Conservation (phyloP, 2,888 invertebrate species). For the Allacma fusca region DNA sequence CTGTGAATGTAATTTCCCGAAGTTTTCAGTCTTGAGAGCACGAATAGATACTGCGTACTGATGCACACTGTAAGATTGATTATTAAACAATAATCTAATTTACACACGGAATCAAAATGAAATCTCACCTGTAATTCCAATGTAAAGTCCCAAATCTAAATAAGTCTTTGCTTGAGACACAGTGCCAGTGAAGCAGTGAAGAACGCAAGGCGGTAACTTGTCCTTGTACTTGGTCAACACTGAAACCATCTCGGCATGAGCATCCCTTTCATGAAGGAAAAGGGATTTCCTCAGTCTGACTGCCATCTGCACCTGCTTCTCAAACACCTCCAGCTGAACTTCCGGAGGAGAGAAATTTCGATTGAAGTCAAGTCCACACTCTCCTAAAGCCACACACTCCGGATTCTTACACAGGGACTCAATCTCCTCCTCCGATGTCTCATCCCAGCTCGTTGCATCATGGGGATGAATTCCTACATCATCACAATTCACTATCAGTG, state of each 20-base stretch:
- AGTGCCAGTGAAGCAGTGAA: constrained; percentile 92
- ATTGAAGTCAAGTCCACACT: constrained; percentile 93
- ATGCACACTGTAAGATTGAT: no score
- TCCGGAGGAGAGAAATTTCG: constrained; percentile 91
- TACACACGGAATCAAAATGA: no score
- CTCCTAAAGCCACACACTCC: constrained; percentile 92
- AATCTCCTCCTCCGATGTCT: constrained; percentile 70
- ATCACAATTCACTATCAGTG: no score
- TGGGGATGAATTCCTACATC: constrained; percentile 85
- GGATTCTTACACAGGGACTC: constrained; percentile 78
- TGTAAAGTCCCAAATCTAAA: constrained; percentile 83
- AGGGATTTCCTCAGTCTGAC: constrained; percentile 86
- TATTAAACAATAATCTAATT: no score
- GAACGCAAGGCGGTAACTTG: constrained; percentile 79
- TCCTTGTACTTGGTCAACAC: constrained; percentile 71
- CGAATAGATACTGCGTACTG: no score
- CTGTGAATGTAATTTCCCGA: no score
- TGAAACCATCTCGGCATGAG: constrained; percentile 82
- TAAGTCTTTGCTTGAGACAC: constrained; percentile 84
- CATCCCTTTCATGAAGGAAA: constrained; percentile 90
- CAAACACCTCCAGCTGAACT: constrained; percentile 85
- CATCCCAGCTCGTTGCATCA: constrained; percentile 89
- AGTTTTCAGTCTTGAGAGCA: no score
- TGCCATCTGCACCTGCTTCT: constrained; percentile 84
- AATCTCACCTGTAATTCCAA: constrained; percentile 77